Percentiles rank a stretch among this genome's conserved stretches.
Evolutionary conservation across 1,140 invertebrate species (phyloP).

Genomic region (Tribolium madens): DNA sequence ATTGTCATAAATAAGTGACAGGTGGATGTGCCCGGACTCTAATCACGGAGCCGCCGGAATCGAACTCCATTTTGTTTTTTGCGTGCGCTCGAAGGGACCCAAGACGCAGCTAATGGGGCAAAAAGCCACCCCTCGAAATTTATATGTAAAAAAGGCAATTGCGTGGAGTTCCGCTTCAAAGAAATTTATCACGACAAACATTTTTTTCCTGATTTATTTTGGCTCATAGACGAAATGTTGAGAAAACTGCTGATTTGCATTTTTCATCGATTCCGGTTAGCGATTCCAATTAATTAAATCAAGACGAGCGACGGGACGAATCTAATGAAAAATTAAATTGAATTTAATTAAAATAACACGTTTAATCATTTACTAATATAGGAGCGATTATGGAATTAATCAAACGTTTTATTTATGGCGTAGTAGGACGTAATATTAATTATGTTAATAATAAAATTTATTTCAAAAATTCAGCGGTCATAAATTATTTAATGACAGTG

Average conservation of each 20-base stretch:
- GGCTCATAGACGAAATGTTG: not conserved
- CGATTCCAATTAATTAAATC: not conserved
- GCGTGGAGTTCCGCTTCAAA: not conserved
- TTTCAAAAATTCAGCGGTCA: not conserved
- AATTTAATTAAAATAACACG: conserved; percentile 20
- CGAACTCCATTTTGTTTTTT: not conserved
- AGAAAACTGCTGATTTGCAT: conserved; percentile 16
- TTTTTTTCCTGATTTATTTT: too few relatives aligned
- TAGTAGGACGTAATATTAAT: not conserved
- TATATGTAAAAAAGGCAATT: not conserved
- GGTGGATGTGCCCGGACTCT: not conserved
- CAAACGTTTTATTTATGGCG: not conserved
- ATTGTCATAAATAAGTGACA: conserved; percentile 12
- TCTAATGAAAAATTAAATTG: conserved; percentile 26
- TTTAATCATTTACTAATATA: conserved; percentile 13
- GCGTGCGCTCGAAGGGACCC: not conserved
- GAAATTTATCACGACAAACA: not conserved
- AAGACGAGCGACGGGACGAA: conserved; percentile 12
- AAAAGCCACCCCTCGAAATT: not conserved
- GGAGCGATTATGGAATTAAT: not conserved
- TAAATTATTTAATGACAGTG: too few relatives aligned
- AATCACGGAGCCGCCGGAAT: not conserved
- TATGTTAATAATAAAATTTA: not conserved
- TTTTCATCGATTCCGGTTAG: conserved; percentile 13
- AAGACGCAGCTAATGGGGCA: not conserved